These are phyloP conservation scores for Carabus problematicus DNA, from an alignment of 2,888 invertebrate species.

Conservation along the genomic window DNA sequence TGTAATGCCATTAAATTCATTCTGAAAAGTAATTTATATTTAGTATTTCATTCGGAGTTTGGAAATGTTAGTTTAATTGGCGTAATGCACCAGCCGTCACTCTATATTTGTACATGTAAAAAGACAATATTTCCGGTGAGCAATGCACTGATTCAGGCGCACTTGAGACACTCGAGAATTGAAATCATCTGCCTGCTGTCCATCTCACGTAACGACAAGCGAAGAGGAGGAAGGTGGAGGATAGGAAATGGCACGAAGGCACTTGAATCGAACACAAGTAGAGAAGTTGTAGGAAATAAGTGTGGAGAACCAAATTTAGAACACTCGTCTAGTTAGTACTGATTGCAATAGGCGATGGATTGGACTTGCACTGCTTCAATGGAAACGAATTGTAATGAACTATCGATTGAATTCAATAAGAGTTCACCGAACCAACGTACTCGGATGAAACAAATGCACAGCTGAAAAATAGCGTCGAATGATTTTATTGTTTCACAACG, in stretches of 20 bases:
- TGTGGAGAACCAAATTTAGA: slow-evolving; percentile 38
- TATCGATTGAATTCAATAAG: slow-evolving; percentile 19
- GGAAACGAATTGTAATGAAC: slow-evolving; percentile 31
- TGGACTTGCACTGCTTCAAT: slow-evolving; percentile 4
- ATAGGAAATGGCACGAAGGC: slow-evolving; percentile 15
- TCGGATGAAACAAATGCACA: neutral
- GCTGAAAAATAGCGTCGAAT: too few species aligned
- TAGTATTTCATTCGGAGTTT: too few species aligned
- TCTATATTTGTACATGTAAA: slow-evolving; percentile 20
- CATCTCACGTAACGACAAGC: neutral
- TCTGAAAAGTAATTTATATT: too few species aligned
- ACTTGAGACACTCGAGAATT: slow-evolving; percentile 28
- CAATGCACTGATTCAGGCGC: slow-evolving; percentile 11
- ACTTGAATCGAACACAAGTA: slow-evolving; percentile 32
- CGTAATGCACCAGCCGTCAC: neutral
- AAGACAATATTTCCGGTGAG: slow-evolving; percentile 27
- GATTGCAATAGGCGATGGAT: slow-evolving; percentile 11
- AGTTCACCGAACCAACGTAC: too few species aligned
- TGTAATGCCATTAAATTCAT: too few species aligned
- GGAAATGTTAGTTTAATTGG: slow-evolving; percentile 5
- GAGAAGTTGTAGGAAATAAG: slow-evolving; percentile 36
- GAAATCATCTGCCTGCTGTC: slow-evolving; percentile 23
- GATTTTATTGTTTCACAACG: too few species aligned
- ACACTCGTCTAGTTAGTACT: slow-evolving; percentile 28
- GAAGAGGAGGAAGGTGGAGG: neutral